Conservation (phyloP, 2,797 vertebrate species). For the Intellagama lesueurii region DNA sequence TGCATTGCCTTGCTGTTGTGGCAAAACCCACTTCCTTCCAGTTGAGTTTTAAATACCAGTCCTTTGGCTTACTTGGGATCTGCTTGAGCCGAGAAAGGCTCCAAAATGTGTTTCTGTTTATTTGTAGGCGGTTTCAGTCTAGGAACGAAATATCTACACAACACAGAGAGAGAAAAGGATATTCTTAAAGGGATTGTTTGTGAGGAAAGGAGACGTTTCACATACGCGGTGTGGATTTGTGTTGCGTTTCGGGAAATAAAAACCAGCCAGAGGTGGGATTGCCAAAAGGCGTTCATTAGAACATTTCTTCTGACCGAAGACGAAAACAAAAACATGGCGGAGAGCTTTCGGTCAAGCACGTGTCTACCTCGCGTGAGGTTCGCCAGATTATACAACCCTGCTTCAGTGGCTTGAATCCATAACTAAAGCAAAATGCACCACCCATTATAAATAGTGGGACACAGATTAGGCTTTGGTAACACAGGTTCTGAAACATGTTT, state of each 20-base stretch:
- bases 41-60: background rate
- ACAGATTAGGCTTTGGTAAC: too few species aligned
- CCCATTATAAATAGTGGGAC: too few species aligned
- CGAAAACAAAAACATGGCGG: background rate
- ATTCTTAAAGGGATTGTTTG: background rate
- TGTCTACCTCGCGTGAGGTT: too few species aligned
- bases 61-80: background rate
- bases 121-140: background rate
- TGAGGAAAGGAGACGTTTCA: background rate
- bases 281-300: constrained; percentile 1
- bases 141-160: background rate
- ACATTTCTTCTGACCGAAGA: background rate
- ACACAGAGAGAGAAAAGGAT: background rate
- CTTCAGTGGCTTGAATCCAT: too few species aligned
- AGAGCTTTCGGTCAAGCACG: background rate
- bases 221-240: background rate
- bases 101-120: constrained; percentile 27
- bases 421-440: too few species aligned
- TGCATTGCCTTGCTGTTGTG: background rate
- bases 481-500: too few species aligned
- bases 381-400: too few species aligned
- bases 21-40: constrained; percentile 11
- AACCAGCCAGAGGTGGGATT: background rate
- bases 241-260: background rate
- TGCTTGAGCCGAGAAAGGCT: background rate